phyloP scores from a whole-genome alignment of 2,888 invertebrate genomes.

The Acleris cristana region DNA sequence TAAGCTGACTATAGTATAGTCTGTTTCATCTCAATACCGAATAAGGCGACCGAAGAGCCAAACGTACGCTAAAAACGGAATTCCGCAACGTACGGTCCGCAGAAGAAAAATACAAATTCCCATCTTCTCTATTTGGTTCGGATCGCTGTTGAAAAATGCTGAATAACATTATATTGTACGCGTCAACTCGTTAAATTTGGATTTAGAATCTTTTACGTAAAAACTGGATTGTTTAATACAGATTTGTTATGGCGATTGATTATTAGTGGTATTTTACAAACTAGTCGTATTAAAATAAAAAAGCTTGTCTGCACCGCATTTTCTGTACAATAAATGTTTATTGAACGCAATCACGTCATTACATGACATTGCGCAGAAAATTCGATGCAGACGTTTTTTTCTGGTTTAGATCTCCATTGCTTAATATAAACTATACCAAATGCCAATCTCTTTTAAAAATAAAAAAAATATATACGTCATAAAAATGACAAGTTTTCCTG shows the following conservation, averaged over 20 bases:
- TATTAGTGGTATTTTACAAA: constrained; percentile 46
- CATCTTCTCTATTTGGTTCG: constrained; percentile 55
- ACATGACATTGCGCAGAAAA: not conserved
- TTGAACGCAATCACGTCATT: not conserved
- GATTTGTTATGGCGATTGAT: constrained; percentile 44
- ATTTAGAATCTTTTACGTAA: constrained; percentile 53
- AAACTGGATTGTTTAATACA: constrained; percentile 51
- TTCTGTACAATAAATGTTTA: not conserved
- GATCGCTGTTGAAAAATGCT: constrained; percentile 61
- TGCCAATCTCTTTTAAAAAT: no score
- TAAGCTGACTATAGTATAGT: constrained; percentile 63
- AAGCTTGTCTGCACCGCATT: not conserved
- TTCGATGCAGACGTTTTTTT: not conserved
- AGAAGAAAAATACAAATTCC: constrained; percentile 63
- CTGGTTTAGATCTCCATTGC: not conserved
- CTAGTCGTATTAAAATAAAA: constrained; percentile 32
- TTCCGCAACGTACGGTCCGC: constrained; percentile 61
- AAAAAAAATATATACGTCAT: no score
- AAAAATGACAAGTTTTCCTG: not conserved
- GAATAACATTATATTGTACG: constrained; percentile 59
- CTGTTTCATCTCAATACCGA: constrained; percentile 58
- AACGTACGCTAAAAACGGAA: constrained; percentile 67
- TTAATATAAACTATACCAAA: not conserved
- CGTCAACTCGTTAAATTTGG: constrained; percentile 62
- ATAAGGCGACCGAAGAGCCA: constrained; percentile 63